Conservation (phyloP, 2,888 invertebrate genomes). For the Ommatoiulus sabulosus region DNA sequence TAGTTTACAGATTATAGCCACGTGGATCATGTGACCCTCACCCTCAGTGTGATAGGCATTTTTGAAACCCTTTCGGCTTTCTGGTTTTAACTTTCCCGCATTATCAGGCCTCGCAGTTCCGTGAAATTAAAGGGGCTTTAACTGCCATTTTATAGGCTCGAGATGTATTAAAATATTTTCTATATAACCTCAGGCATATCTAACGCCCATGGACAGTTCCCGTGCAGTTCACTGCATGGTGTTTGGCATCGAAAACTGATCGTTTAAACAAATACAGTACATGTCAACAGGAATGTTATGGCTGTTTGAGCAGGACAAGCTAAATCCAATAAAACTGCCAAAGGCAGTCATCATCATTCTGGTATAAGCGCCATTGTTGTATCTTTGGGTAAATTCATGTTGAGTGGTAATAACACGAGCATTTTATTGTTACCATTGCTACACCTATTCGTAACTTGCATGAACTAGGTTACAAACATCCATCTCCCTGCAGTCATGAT, state of each 20-base stretch:
- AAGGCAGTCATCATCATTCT: too few species aligned
- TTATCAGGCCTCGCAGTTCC: neutral
- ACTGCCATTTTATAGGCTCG: neutral
- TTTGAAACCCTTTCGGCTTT: neutral
- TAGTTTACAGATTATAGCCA: conserved; percentile 28
- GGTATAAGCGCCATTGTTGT: too few species aligned
- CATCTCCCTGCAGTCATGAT: neutral
- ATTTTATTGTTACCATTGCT: too few species aligned
- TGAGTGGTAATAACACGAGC: too few species aligned
- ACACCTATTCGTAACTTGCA: neutral
- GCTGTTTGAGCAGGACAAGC: too few species aligned
- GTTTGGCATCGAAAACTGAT: neutral
- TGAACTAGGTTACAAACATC: neutral
- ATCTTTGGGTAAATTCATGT: too few species aligned
- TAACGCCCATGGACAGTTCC: neutral
- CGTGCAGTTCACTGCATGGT: neutral
- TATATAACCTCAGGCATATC: neutral
- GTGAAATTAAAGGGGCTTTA: conserved; percentile 8
- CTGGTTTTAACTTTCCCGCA: neutral
- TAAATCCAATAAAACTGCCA: too few species aligned
- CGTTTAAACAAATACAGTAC: neutral
- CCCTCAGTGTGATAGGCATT: neutral
- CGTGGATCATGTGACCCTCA: neutral
- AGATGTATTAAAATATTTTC: conserved; percentile 17
- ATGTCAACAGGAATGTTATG: too few species aligned